These are phyloP conservation scores for Aeoliscus strigatus DNA, from an alignment of 2,797 vertebrate species.

Conservation along the genomic window DNA sequence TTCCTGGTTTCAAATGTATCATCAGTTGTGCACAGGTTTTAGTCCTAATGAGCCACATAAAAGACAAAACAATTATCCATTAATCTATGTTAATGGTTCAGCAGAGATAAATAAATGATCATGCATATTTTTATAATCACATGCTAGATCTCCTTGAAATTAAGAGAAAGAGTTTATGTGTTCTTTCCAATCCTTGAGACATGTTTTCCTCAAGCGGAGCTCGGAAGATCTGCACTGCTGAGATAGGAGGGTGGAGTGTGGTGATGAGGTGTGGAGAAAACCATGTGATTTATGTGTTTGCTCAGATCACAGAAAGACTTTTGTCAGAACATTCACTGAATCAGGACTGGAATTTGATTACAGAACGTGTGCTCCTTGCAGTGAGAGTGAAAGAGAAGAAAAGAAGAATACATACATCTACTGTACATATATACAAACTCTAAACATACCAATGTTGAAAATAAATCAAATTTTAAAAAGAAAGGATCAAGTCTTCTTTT, in stretches of 20 bases:
- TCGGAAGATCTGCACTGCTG: constrained; percentile 33
- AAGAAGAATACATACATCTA: too few relatives aligned
- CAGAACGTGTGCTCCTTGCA: constrained; percentile 31
- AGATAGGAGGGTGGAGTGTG: constrained; percentile 32
- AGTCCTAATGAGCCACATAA: too few relatives aligned
- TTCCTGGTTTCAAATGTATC: too few relatives aligned
- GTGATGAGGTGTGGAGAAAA: constrained; percentile 22
- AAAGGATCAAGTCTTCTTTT: too few relatives aligned
- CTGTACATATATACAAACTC: too few relatives aligned
- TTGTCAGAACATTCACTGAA: constrained; percentile 37
- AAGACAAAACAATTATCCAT: too few relatives aligned
- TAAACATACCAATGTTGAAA: too few relatives aligned
- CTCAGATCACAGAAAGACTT: constrained; percentile 23
- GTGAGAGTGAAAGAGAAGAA: constrained; percentile 10
- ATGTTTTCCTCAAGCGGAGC: constrained; percentile 25
- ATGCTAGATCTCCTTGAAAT: constrained; percentile 6
- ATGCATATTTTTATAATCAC: constrained; percentile 33
- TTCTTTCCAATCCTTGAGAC: constrained; percentile 38
- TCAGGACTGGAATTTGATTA: constrained; percentile 30
- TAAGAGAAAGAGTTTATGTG: constrained; percentile 5
- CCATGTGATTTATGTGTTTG: constrained; percentile 46
- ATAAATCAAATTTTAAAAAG: too few relatives aligned
- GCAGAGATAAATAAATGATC: constrained; percentile 6
- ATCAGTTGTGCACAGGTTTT: too few relatives aligned
- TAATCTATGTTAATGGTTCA: constrained; percentile 24